Conservation (phyloP, 2,113 vertebrate genomes). For the Sinocyclocheilus maitianheensis region DNA sequence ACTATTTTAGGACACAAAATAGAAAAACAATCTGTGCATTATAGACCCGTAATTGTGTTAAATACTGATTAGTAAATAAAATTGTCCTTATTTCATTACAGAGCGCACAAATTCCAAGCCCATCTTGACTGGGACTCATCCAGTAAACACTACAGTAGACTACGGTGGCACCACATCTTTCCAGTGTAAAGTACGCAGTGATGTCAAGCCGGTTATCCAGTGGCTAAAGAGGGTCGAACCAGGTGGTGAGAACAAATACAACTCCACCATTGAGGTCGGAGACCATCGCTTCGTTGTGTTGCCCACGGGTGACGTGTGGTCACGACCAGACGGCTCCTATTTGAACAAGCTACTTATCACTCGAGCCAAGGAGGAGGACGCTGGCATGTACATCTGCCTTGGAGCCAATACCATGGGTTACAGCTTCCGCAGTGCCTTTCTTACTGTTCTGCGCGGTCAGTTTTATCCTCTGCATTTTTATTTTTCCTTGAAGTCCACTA, state of each 20-base stretch:
- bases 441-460: constrained; percentile 93
- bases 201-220: constrained; percentile 97
- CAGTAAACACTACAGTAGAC: constrained; percentile 95
- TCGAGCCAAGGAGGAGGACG: constrained; percentile 91
- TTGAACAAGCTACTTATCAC: constrained; percentile 97
- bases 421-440: constrained; percentile 95
- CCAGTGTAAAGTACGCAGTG: constrained; percentile 97
- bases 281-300: constrained; percentile 95
- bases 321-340: constrained; percentile 93
- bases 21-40: neutral
- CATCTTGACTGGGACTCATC: constrained; percentile 93
- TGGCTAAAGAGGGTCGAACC: constrained; percentile 96
- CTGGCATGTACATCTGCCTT: constrained; percentile 96
- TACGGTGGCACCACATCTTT: constrained; percentile 95
- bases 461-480: neutral
- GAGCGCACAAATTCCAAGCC: constrained; percentile 96
- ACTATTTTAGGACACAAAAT: neutral
- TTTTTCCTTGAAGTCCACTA: neutral
- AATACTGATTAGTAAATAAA: constrained; percentile 57
- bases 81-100: constrained; percentile 58
- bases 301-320: constrained; percentile 96
- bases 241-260: constrained; percentile 89
- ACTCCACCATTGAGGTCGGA: constrained; percentile 93
- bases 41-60: neutral
- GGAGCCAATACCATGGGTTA: constrained; percentile 98